These are phyloP conservation scores for Chymomyza caudatula DNA, from an alignment of 2,888 invertebrate genomes.

Conservation along the genomic window DNA sequence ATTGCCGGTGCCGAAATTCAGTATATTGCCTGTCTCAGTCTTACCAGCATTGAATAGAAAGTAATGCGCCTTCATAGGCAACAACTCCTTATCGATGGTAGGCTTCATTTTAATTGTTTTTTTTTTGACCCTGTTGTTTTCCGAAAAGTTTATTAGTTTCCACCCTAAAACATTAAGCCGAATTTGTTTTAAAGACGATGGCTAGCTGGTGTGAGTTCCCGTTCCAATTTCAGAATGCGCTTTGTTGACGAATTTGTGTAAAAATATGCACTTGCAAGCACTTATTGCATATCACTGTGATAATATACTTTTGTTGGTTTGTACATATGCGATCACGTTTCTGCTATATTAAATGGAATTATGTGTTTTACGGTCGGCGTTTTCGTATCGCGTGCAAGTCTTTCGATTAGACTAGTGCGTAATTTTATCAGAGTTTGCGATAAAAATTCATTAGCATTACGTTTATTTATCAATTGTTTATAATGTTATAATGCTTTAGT, in stretches of 20 bases:
- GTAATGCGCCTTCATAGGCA: conserved; percentile 93
- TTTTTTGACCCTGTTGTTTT: not conserved
- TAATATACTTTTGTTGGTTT: not conserved
- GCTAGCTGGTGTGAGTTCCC: too few relatives aligned
- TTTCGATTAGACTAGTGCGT: not conserved
- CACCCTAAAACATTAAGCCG: not conserved
- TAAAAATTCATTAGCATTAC: not conserved
- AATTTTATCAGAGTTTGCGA: not conserved
- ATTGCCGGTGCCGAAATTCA: too few relatives aligned
- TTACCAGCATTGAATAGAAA: conserved; percentile 93
- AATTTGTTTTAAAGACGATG: not conserved
- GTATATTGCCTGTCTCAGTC: conserved; percentile 31
- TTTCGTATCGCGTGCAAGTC: too few relatives aligned
- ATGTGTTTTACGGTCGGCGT: not conserved
- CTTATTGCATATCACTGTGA: conserved; percentile 16
- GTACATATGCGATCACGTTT: conserved; percentile 59
- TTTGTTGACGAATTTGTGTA: not conserved
- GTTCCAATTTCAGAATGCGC: not conserved
- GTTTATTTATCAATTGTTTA: not conserved
- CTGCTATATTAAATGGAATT: conserved; percentile 23
- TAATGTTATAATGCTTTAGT: too few relatives aligned
- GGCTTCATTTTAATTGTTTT: conserved; percentile 61
- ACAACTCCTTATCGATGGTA: conserved; percentile 83
- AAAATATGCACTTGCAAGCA: conserved; percentile 18
- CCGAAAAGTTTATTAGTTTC: not conserved